Evolutionary conservation across 2,888 invertebrate genomes (phyloP), one percentile per base, ranked within the genome.

Genomic region (Hesperia comma): DNA sequence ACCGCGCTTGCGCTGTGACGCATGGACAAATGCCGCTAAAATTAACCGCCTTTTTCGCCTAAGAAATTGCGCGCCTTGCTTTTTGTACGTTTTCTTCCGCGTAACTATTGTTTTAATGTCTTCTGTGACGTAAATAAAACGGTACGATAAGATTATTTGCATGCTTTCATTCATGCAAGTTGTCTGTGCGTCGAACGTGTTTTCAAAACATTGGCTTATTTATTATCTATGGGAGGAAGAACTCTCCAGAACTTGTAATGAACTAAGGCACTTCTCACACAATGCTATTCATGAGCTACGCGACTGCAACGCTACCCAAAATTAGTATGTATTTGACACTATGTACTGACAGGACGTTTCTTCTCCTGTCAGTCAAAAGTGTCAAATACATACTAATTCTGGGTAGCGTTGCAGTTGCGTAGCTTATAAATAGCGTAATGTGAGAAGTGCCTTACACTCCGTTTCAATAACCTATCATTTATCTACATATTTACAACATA

Each of bases 1-100:
- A 88, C 80, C 83, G 87, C 88, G 89, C 87, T 75, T 86, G 88
- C 88, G 89, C 86, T 80, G 71, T 88, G 89, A 90, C 90, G 90
- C 88, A 83, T 82, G 78, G 77, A 86, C 90, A 15, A 78, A 84
- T 82, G 80, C 79, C 78, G 83, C 88, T 87, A 89, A 86, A 83
- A 81, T 88, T 88, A 79, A 78, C 77, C 76, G 76, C 72, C 73
- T 78, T 78, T 78, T 64, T 53, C 41, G 79, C 78, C 79, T 74
- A 78, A 73, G 73, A 58, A 63, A 73, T 74, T 75, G 71, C 76
- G 75, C 75, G 75, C 60, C 41, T 10, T 43, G 14, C 26, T 55
- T 51, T 21, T n/a, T 26, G 8, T 49, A 49, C 33, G n/a, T 63
- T 61, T 67, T 55, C 33, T 71, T 71, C 64, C 64, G 49, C 37